Evolutionary conservation across 1,140 invertebrate genomes (phyloP).

Genomic region (Papilio glaucus): DNA sequence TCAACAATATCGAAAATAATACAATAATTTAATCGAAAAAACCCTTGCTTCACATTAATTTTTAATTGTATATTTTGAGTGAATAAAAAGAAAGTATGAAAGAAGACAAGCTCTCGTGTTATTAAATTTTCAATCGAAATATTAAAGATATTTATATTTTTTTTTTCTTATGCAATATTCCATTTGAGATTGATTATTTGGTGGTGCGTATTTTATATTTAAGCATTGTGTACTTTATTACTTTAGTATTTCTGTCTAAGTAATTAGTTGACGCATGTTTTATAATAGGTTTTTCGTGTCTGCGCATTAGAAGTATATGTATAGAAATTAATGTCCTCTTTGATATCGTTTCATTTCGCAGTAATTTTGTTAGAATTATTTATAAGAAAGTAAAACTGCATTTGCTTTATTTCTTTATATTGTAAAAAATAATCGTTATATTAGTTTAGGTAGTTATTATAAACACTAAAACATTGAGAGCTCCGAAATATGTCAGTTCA

Average conservation of each 20-base stretch:
- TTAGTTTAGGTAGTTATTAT: slow-evolving; percentile 36
- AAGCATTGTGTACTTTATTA: background rate
- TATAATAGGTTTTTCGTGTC: background rate
- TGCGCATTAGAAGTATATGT: background rate
- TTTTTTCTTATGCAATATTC: slow-evolving; percentile 14
- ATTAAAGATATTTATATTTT: background rate
- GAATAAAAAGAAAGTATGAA: too few species aligned
- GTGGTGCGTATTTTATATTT: slow-evolving; percentile 12
- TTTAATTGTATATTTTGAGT: too few species aligned
- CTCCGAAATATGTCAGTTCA: background rate
- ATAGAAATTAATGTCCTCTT: background rate
- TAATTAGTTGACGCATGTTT: slow-evolving; percentile 11
- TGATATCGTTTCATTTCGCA: too few species aligned
- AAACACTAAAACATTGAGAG: background rate
- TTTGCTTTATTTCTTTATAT: background rate
- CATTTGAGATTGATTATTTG: slow-evolving; percentile 2
- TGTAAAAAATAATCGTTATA: background rate
- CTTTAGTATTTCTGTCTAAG: slow-evolving; percentile 34
- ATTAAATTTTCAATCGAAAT: background rate
- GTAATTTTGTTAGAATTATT: background rate
- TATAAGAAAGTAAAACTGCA: background rate
- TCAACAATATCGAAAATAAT: too few species aligned
- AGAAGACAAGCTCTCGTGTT: background rate
- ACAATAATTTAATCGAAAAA: too few species aligned
- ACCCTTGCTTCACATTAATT: too few species aligned